Evolutionary conservation across 1,140 invertebrate species (phyloP).

Genomic region (Venturia canescens): DNA sequence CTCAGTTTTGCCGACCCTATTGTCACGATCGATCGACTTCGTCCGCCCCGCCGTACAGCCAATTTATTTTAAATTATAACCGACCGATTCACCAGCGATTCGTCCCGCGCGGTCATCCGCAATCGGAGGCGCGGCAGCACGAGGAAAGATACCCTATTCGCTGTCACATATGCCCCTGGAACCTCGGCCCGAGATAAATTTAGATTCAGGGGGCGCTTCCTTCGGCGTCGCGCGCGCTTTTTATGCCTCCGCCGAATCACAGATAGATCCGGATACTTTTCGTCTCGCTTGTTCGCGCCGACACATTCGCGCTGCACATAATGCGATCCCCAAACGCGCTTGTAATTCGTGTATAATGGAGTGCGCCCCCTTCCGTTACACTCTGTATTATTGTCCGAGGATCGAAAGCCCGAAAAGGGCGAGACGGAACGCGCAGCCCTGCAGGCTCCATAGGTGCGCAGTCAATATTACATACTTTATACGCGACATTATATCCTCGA

Average conservation of each 20-base stretch:
- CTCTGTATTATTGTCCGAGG: conserved; percentile 25
- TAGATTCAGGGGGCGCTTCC: too few relatives aligned
- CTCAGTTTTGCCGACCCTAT: conserved; percentile 36
- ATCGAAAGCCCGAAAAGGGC: background rate
- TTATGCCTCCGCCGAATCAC: background rate
- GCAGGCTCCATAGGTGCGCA: conserved; percentile 41
- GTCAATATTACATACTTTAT: conserved; percentile 48
- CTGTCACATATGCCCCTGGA: conserved; percentile 36
- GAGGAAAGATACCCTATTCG: background rate
- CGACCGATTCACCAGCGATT: conserved; percentile 52
- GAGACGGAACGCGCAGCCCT: background rate
- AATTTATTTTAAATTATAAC: conserved; percentile 61
- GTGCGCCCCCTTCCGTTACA: conserved; percentile 58
- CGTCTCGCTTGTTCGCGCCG: conserved; percentile 6
- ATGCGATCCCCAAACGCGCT: conserved; percentile 60
- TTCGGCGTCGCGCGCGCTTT: background rate
- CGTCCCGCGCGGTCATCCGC: conserved; percentile 55
- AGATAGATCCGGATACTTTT: background rate
- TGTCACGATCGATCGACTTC: conserved; percentile 47
- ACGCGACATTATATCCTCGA: conserved; percentile 46
- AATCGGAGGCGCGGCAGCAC: background rate
- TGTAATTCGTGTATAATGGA: conserved; percentile 69
- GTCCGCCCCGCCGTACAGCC: conserved; percentile 7
- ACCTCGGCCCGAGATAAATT: conserved; percentile 29
- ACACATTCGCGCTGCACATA: background rate